These are phyloP conservation scores for Sarcoramphus papa DNA, from an alignment of 2,797 vertebrate genomes.

Conservation along the genomic window DNA sequence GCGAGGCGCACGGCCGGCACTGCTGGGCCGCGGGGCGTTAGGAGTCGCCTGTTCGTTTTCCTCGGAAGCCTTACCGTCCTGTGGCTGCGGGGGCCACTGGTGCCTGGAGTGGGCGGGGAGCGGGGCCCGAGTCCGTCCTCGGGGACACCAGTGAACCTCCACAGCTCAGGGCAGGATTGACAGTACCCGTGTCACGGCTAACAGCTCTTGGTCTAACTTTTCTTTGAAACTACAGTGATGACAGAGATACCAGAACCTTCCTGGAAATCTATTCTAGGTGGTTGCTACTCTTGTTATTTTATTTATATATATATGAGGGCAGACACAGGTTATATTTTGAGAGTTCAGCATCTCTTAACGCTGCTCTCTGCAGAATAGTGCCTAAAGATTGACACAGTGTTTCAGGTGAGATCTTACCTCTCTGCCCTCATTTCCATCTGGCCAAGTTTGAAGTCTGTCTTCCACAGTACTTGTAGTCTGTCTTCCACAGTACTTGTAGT, in stretches of 20 bases:
- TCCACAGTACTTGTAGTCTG: no score
- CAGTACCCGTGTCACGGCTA: accelerated
- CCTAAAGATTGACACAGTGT: neutral
- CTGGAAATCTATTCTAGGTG: neutral
- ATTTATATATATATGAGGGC: neutral
- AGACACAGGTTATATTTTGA: neutral
- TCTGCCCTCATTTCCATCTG: neutral
- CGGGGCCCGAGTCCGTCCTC: neutral
- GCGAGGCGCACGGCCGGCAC: neutral
- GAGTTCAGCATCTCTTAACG: neutral
- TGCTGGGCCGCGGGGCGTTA: accelerated
- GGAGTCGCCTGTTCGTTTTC: accelerated
- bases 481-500: no score
- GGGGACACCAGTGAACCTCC: neutral
- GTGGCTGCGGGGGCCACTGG: no score
- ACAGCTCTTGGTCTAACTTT: neutral
- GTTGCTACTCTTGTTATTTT: neutral
- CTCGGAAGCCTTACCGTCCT: neutral
- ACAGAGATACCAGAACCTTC: neutral
- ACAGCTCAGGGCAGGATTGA: neutral
- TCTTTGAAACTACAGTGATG: neutral
- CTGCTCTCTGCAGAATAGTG: neutral
- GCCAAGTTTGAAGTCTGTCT: accelerated
- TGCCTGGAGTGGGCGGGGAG: no score
- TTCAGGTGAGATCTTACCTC: neutral